Conservation (phyloP, 2,113 vertebrate genomes). For the Brachyistius frenatus region DNA sequence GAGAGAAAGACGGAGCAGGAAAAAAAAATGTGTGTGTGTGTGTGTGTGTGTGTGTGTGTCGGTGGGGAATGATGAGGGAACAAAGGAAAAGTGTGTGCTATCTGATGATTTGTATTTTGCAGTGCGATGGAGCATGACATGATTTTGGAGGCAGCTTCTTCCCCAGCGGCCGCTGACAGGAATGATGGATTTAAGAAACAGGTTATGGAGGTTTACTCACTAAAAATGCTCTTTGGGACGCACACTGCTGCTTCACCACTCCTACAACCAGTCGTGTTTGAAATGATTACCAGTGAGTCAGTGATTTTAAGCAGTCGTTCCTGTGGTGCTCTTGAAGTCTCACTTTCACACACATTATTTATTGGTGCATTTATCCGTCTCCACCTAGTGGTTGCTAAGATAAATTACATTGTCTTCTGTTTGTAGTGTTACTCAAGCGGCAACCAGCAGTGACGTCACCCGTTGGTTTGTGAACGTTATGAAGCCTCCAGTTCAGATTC, state of each 20-base stretch:
- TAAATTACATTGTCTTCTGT: constrained; percentile 13
- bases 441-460: too few species aligned
- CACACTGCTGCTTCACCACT: not conserved
- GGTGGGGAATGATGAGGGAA: constrained; percentile 16
- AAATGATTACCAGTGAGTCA: too few species aligned
- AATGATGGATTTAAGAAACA: not conserved
- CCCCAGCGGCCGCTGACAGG: not conserved
- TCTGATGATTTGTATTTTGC: constrained; percentile 40
- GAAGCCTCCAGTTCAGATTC: too few species aligned
- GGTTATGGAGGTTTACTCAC: not conserved
- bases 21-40: not conserved
- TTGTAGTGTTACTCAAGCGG: not conserved
- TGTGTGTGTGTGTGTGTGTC: too few species aligned
- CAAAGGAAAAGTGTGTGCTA: constrained; percentile 45
- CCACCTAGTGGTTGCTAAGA: constrained; percentile 32
- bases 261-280: not conserved
- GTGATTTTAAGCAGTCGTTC: too few species aligned
- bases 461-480: too few species aligned
- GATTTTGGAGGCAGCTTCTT: constrained; percentile 24
- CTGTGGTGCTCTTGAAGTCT: not conserved
- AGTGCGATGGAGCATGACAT: constrained; percentile 24
- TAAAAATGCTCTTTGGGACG: not conserved
- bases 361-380: constrained; percentile 7
- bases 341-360: not conserved
- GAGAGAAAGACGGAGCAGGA: constrained; percentile 23